A percentile compares a stretch with the other conserved stretches of the same genome.
Conservation (phyloP, 2,113 vertebrate species). For the Carassius auratus region DNA sequence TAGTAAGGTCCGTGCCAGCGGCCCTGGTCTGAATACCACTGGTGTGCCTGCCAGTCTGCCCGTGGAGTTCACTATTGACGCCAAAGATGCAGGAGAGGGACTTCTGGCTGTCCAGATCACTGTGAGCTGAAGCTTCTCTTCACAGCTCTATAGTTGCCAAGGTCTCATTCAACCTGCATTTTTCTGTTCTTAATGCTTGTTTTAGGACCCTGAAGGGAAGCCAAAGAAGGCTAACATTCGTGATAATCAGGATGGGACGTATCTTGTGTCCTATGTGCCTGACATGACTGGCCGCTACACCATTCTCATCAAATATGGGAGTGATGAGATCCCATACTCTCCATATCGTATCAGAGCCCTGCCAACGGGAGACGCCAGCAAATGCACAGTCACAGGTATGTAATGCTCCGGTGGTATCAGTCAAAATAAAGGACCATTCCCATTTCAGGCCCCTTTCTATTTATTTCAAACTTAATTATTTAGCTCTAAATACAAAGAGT, state of each 20-base stretch:
- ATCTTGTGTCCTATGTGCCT: constrained; percentile 90
- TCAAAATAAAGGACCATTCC: background rate
- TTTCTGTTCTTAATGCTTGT: background rate
- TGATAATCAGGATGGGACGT: constrained; percentile 90
- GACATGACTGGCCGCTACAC: constrained; percentile 91
- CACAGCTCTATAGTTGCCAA: background rate
- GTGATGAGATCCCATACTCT: constrained; percentile 92
- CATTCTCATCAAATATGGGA: constrained; percentile 91
- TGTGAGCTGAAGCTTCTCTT: constrained; percentile 67
- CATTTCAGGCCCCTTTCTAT: background rate
- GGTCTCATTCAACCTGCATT: background rate
- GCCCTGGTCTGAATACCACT: constrained; percentile 89
- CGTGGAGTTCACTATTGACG: constrained; percentile 94
- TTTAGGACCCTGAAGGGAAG: constrained; percentile 91
- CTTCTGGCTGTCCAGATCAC: constrained; percentile 93
- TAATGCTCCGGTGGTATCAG: background rate
- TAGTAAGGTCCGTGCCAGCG: constrained; percentile 92
- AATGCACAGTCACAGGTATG: constrained; percentile 90
- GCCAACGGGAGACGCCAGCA: constrained; percentile 93
- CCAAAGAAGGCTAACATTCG: constrained; percentile 89
- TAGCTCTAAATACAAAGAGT: background rate
- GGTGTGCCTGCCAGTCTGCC: constrained; percentile 91
- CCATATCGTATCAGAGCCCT: constrained; percentile 90
- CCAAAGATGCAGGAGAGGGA: constrained; percentile 92
- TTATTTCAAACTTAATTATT: background rate